phyloP scores from a whole-genome alignment of 1,140 invertebrate genomes.

The Drosophila sucinea region DNA sequence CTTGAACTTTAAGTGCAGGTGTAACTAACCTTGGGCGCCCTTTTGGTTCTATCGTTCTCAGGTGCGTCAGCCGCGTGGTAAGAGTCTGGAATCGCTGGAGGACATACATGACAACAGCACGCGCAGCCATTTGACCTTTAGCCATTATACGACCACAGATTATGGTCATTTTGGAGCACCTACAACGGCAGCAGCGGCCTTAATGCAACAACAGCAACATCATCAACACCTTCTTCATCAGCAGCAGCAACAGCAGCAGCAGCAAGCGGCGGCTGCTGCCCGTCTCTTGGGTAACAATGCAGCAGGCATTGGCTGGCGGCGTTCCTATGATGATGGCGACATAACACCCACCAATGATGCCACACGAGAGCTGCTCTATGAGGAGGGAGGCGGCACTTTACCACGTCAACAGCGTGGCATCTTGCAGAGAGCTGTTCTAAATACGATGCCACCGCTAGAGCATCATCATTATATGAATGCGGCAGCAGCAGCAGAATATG shows the following conservation, averaged over 20 bases:
- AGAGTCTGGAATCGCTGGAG: constrained; percentile 93
- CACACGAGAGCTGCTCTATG: constrained; percentile 84
- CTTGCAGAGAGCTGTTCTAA: constrained; percentile 74
- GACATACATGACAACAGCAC: constrained; percentile 87
- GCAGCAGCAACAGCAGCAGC: constrained; percentile 62
- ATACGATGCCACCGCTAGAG: constrained; percentile 77
- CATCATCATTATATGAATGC: constrained; percentile 81
- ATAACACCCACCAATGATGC: constrained; percentile 93
- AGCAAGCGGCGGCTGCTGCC: constrained; percentile 62
- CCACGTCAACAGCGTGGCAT: constrained; percentile 89
- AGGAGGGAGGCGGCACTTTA: constrained; percentile 90
- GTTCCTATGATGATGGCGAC: constrained; percentile 94
- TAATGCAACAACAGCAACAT: constrained; percentile 79
- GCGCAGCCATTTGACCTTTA: constrained; percentile 86
- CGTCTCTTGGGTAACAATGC: constrained; percentile 75
- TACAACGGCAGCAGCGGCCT: constrained; percentile 83
- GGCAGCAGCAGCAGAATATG: constrained; percentile 77
- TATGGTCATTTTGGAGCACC: constrained; percentile 83
- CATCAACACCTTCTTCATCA: constrained; percentile 78
- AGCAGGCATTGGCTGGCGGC: constrained; percentile 86
- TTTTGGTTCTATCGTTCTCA: constrained; percentile 30
- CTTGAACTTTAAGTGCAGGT: constrained; percentile 61
- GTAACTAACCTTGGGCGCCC: background rate
- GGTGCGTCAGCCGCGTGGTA: constrained; percentile 89
- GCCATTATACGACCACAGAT: constrained; percentile 81